These are phyloP conservation scores for Macropis europaea DNA, from an alignment of 2,888 invertebrate genomes.

Conservation along the genomic window DNA sequence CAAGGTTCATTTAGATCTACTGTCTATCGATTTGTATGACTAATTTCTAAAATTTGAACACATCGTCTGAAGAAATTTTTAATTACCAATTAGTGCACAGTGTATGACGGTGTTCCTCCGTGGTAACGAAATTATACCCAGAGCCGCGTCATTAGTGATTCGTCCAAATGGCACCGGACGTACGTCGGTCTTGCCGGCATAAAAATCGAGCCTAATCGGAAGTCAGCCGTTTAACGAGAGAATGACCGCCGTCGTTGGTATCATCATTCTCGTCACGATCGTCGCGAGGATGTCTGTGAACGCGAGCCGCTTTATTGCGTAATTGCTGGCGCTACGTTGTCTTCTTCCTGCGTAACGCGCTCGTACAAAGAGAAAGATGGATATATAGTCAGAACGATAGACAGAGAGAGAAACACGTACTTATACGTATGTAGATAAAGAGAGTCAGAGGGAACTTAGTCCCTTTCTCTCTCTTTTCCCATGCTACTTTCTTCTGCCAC, in stretches of 20 bases:
- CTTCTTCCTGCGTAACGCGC: constrained; percentile 24
- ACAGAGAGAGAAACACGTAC: too few relatives aligned
- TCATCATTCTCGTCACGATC: constrained; percentile 58
- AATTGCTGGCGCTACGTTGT: constrained; percentile 51
- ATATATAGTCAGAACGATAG: too few relatives aligned
- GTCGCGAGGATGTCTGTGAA: constrained; percentile 39
- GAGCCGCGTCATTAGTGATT: background rate
- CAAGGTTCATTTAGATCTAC: too few relatives aligned
- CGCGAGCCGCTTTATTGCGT: constrained; percentile 50
- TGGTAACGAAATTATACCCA: too few relatives aligned
- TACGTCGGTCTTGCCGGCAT: constrained; percentile 37
- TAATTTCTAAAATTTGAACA: too few relatives aligned
- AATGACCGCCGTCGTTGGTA: constrained; percentile 27
- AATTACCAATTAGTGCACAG: too few relatives aligned
- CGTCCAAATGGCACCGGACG: constrained; percentile 41
- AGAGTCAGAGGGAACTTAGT: too few relatives aligned
- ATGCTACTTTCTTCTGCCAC: constrained; percentile 3
- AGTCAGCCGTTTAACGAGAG: constrained; percentile 46
- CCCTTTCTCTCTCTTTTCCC: background rate
- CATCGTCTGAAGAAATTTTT: too few relatives aligned
- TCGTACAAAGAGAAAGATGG: background rate
- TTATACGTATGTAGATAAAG: too few relatives aligned
- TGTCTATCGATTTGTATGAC: too few relatives aligned
- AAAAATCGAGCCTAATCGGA: constrained; percentile 56
- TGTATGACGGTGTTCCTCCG: too few relatives aligned